Evolutionary conservation across 2,888 invertebrate species (phyloP), one percentile per base, ranked within the genome.

Genomic region (Leucania comma): DNA sequence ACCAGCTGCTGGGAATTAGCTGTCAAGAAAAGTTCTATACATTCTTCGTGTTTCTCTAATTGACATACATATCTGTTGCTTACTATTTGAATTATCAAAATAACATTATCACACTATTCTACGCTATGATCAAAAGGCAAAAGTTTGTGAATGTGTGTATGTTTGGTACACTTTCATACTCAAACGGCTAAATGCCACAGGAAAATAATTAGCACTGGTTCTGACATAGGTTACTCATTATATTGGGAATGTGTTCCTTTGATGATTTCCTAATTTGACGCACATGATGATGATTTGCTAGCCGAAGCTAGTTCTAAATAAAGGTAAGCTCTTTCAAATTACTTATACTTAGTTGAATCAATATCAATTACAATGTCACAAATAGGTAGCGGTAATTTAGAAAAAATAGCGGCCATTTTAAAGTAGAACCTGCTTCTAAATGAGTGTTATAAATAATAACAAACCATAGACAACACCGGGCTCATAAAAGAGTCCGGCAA

Each of bases 401-500:
- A 51, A 46, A 75, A 72, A 20, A 48, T 17, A n/a, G 4, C 46
- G 0, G 2, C n/a, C n/a, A n/a, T 48, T 20, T 48, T 6, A 6
- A 46, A 46, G 0, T 48, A 48, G 46, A 9, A 12, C 3, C 26
- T 38, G 17, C 22, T 22, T 26, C 61, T 50, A 12, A 53, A 73
- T 14, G 12, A 32, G 17, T n/a, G 8, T 32, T 48, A 56, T 51
- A 54, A 51, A 72, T 61, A 38, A 9, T 51, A 50, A 53, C 10
- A 53, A 67, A 63, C 48, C 48, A 64, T 65, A 71, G 59, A 67
- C 38, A 48, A 66, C 10, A 26, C n/a, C 38, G 46, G 51, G 42
- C 29, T 24, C 51, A 56, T 24, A 56, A 68, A 69, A 64, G 61
- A 71, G 59, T 72, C 38, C 57, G 46, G 35, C 24, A 75, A 83